These are phyloP conservation scores for Vultur gryphus DNA, from an alignment of 2,797 vertebrate genomes.

Conservation along the genomic window DNA sequence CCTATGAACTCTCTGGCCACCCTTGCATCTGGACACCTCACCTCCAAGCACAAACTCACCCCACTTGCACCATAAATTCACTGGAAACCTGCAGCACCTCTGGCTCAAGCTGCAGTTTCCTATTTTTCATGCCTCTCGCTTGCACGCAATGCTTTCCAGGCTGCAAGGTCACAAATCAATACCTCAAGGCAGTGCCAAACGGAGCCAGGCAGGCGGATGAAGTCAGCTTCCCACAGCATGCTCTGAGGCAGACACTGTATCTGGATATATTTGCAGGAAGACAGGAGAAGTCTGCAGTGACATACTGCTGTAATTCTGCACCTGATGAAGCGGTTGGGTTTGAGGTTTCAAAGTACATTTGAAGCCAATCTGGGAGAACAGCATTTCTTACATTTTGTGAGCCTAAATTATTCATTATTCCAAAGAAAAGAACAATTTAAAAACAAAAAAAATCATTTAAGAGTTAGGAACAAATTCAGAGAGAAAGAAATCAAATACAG, in stretches of 20 bases:
- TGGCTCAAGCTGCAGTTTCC: not conserved
- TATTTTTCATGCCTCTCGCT: not conserved
- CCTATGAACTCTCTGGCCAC: not conserved
- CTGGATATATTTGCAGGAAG: not conserved
- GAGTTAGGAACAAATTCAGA: not conserved
- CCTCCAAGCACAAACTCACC: not conserved
- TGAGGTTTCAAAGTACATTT: not conserved
- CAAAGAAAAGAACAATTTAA: not conserved
- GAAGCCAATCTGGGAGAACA: not conserved
- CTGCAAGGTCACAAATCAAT: not conserved
- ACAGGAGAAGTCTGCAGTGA: not conserved
- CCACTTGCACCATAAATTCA: not conserved
- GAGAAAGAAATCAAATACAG: not conserved
- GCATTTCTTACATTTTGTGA: not conserved
- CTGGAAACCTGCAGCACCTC: not conserved
- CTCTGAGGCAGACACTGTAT: not conserved
- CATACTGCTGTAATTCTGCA: not conserved
- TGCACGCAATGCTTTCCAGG: fast-evolving
- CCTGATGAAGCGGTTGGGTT: not conserved
- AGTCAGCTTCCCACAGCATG: not conserved
- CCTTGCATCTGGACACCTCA: not conserved
- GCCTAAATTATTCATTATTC: not conserved
- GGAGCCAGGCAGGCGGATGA: fast-evolving
- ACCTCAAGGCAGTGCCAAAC: not conserved
- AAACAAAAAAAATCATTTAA: not conserved